Conservation (phyloP, 2,113 vertebrate genomes). For the Dipodomys stephensi region DNA sequence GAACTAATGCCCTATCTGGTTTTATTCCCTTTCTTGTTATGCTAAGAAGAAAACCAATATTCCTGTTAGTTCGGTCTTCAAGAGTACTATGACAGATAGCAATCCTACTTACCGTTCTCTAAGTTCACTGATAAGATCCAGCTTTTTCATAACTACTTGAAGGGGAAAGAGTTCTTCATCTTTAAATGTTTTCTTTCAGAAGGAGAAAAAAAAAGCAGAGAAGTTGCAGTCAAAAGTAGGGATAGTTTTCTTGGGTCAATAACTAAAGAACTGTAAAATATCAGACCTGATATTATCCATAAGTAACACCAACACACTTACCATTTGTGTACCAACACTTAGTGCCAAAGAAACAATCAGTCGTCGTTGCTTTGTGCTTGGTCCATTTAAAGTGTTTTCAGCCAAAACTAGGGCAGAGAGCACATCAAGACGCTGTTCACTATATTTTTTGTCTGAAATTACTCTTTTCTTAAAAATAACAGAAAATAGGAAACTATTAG, state of each 20-base stretch:
- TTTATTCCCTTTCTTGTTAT: not conserved
- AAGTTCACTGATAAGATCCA: conserved; percentile 97
- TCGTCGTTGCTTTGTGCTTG: conserved; percentile 95
- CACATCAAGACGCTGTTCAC: conserved; percentile 97
- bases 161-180: conserved; percentile 96
- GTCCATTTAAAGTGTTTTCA: conserved; percentile 96
- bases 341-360: conserved; percentile 95
- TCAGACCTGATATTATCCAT: not conserved
- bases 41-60: not conserved
- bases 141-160: conserved; percentile 96
- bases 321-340: conserved; percentile 98
- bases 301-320: conserved; percentile 78
- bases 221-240: not conserved
- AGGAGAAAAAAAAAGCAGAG: conserved; percentile 22
- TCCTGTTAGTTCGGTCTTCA: not conserved
- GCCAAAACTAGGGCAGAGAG: conserved; percentile 96
- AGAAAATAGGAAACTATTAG: conserved; percentile 65
- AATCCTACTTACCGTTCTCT: conserved; percentile 89
- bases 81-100: not conserved
- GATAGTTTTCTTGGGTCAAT: not conserved
- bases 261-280: not conserved
- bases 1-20: not conserved
- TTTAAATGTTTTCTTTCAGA: conserved; percentile 96
- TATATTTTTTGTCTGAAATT: conserved; percentile 99
- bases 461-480: conserved; percentile 94